Base-by-base conservation (phyloP, 1,140 invertebrate species). In the Argopecten irradians region DNA sequence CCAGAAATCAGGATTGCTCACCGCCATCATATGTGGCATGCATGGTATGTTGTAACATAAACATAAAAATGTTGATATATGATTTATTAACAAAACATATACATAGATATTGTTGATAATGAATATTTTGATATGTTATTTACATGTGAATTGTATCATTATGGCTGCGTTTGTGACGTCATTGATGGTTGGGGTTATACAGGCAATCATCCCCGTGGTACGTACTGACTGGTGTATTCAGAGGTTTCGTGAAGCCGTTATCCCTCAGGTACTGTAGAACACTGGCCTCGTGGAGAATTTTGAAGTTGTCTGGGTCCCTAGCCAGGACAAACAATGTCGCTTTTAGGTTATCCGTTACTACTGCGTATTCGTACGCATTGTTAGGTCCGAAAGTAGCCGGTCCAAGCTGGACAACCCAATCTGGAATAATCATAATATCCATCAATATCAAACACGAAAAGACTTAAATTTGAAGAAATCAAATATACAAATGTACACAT, bases 331-430 rank as follows among this genome's bases (percentile, higher is more conserved):
- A 93, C 19, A 93, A 84, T 33, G 92, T 93, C 2, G 88, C 91
- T 32, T 90, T 83, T 16, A 93, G 5, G 55, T 91, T 93, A 86
- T 93, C 92, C 16, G 87, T 91, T 16, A 93, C 92, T 28, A 93
- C 43, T 9, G 91, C 85, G 43, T 93, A 93, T 43, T 93, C 90
- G 86, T 93, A 93, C 82, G 84, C 83, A 11, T 88, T 89, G 2
- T 92, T 85, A 9, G 89, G 85, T 13, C 91, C 91, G 84, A 84
- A 93, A 28, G 89, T 91, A 0, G 84, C 84, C 0, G 91, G 91
- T 28, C 92, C 92, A n/a, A 93, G 90, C 41, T 91, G 91, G 16
- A 92, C 83, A 34, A 93, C 91, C 92, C 92, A 93, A 35, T 93
- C 92, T 92, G 87, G 83, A 90, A 89, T 14, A 87, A 14, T 35